Evolutionary conservation across 2,113 vertebrate genomes (phyloP).

Genomic region (Sprattus sprattus): DNA sequence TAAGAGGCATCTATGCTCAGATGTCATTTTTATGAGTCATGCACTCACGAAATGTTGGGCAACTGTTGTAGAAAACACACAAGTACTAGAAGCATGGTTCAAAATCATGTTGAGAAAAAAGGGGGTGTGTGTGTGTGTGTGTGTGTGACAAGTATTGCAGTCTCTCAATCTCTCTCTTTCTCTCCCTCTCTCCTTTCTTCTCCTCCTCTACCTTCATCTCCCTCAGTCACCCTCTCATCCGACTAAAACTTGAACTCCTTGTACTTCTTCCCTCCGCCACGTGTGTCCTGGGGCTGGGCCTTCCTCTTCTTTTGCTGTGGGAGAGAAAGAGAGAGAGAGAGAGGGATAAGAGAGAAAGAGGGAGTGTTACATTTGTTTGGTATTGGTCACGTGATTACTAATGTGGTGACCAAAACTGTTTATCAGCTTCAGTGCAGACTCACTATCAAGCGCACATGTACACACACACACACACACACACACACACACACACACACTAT

Average conservation of each 20-base stretch:
- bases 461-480: neutral
- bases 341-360: neutral
- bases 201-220: no score
- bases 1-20: neutral
- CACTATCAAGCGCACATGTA: neutral
- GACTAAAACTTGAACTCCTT: constrained; percentile 91
- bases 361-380: no score
- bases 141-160: constrained; percentile 13
- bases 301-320: constrained; percentile 90
- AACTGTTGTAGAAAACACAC: neutral
- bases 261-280: constrained; percentile 87
- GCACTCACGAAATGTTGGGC: neutral
- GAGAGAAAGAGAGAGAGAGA: neutral
- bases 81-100: neutral
- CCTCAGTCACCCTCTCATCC: no score
- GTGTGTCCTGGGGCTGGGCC: constrained; percentile 85
- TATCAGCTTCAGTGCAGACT: no score
- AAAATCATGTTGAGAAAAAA: neutral
- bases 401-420: no score
- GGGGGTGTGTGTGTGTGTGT: neutral
- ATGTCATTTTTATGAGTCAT: neutral
- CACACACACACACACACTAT: no score
- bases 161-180: neutral
- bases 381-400: no score
- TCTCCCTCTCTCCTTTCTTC: no score